phyloP scores from a whole-genome alignment of 2,797 vertebrate genomes.

The Lepus oiostolus region DNA sequence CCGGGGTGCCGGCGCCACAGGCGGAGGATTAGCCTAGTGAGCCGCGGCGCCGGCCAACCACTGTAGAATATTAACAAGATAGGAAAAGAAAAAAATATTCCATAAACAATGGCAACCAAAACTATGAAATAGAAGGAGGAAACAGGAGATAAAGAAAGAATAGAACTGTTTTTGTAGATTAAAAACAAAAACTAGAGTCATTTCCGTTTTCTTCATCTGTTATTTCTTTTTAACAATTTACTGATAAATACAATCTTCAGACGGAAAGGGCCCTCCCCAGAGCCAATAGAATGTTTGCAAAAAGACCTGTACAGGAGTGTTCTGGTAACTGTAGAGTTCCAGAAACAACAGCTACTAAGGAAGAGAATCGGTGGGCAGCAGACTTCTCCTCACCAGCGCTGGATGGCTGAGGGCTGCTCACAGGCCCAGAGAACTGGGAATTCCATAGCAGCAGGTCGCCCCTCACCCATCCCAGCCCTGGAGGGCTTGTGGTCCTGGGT shows the following conservation, averaged over 20 bases:
- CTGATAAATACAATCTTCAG: constrained; percentile 14
- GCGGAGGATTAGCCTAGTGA: no score
- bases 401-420: neutral
- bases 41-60: no score
- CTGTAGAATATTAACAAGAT: neutral
- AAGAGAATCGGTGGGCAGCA: neutral
- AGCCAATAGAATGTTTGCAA: neutral
- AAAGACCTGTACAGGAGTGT: neutral
- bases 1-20: no score
- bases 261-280: neutral
- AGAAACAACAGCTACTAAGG: neutral
- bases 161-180: neutral
- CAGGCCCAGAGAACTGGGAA: neutral
- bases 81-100: neutral
- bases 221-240: neutral
- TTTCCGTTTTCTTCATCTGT: neutral
- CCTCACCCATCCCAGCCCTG: no score
- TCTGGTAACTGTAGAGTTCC: neutral
- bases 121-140: neutral
- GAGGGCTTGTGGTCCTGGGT: neutral
- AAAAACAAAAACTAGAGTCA: neutral
- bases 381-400: neutral
- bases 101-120: neutral
- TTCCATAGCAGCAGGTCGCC: neutral
- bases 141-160: neutral